Base-by-base conservation (phyloP, 1,140 invertebrate genomes). In the Aphis craccivora region DNA sequence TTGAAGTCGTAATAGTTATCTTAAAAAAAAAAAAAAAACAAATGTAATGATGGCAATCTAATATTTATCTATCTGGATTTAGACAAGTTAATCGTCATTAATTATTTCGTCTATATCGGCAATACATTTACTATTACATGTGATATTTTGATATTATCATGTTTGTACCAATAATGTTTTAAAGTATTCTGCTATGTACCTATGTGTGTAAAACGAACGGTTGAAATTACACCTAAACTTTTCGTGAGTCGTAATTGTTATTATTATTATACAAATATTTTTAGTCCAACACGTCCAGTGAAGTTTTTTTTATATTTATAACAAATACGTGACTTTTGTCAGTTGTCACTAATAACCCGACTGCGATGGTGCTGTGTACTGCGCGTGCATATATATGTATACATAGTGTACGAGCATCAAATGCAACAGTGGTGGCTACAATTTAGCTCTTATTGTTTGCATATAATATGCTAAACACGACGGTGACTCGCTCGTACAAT, bases 371-470 rank as follows among this genome's bases (percentile, higher is more conserved):
- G 60, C 11, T 14, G 30, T 67, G 60, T 67, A 67, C 60, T 30
- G 4, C 1, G 9, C 14, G 25, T 55, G 25, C 25, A 55, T 55
- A 67, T 67, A 55, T 60, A 83, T 25, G 25, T 25, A 83, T 11
- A 60, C 30, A 18, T 14, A n/a, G 14, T 51, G 30, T 14, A 67
- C 30, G 30, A n/a, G 60, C 60, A 18, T 76, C 14, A n/a, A 76
- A 76, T n/a, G 30, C n/a, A 76, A 76, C 60, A 76, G 60, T n/a
- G 23, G 88, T 55, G 22, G 53, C 25, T 30, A 67, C 53, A 90
- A 90, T 90, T 67, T 90, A 35, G 53, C 53, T 67, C 25, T 14
- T 90, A 90, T 90, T 67, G 89, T 90, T 90, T 30, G 37, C 88
- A 30, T 76, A 76, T 76, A 76, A n/a, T 76, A 83, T 88, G 45